Conservation (phyloP, 2,888 invertebrate genomes). For the Pseudococcus longispinus region DNA sequence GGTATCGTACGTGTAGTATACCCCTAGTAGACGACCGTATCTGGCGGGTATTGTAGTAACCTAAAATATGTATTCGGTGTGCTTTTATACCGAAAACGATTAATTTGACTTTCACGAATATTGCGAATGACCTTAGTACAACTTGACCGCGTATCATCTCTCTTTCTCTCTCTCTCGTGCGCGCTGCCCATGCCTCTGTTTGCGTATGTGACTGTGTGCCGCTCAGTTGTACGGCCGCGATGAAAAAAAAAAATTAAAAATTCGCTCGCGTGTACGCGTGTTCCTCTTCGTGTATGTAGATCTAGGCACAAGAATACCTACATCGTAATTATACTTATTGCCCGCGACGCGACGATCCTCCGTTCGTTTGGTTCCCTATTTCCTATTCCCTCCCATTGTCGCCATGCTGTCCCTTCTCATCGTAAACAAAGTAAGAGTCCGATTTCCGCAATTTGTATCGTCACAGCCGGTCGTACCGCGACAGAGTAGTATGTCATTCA, state of each 20-base stretch:
- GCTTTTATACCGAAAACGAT: conserved; percentile 21
- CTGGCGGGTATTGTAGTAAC: background rate
- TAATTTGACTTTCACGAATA: conserved; percentile 41
- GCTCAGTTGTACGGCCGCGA: background rate
- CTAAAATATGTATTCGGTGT: background rate
- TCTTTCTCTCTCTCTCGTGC: background rate
- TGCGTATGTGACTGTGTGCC: background rate
- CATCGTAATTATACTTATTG: background rate
- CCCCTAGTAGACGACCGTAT: background rate
- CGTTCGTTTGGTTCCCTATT: background rate
- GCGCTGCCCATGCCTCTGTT: background rate
- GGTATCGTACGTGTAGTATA: background rate
- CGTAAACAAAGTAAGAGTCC: background rate
- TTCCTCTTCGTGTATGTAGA: background rate
- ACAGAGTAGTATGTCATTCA: no score
- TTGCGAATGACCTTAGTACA: conserved; percentile 13
- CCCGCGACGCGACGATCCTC: background rate
- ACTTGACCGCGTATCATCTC: background rate
- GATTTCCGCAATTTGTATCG: background rate
- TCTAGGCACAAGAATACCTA: background rate
- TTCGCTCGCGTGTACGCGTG: background rate
- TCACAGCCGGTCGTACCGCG: background rate
- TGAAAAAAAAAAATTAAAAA: background rate
- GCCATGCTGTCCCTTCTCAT: background rate
- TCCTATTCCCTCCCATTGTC: background rate